Conservation (phyloP, 2,797 vertebrate species). For the Scyliorhinus canicula region DNA sequence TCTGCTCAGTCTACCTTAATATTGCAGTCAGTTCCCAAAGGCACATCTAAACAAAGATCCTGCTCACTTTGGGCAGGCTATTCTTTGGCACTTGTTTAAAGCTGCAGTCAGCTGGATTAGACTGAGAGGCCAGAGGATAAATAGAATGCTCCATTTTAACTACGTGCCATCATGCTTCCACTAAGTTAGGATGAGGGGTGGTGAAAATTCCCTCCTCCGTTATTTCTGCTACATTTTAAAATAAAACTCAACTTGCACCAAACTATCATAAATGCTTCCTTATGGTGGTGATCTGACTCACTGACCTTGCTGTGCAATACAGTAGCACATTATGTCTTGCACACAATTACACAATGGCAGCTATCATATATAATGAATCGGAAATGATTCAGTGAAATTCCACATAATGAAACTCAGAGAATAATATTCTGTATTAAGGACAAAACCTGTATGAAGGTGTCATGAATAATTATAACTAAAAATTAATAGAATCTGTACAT, state of each 20-base stretch:
- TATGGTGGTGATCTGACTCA: background rate
- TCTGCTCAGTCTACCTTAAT: background rate
- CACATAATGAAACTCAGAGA: slow-evolving; percentile 19
- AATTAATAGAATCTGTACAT: slow-evolving; percentile 31
- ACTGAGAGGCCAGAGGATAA: background rate
- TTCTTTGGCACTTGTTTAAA: background rate
- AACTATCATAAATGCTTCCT: background rate
- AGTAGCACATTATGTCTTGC: slow-evolving; percentile 15
- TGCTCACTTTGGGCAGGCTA: background rate
- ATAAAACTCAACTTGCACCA: background rate
- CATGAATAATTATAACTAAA: slow-evolving; percentile 36
- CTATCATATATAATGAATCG: slow-evolving; percentile 36
- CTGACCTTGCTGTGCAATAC: slow-evolving; percentile 19
- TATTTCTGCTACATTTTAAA: background rate
- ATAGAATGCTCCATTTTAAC: background rate
- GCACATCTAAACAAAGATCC: background rate
- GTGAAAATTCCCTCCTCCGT: background rate
- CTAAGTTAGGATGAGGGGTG: background rate
- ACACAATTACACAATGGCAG: slow-evolving; percentile 31
- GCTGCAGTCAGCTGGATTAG: background rate
- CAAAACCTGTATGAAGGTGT: slow-evolving; percentile 23
- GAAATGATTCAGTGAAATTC: slow-evolving; percentile 31
- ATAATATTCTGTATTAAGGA: slow-evolving; percentile 36
- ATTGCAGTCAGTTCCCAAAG: background rate
- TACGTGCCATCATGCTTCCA: background rate